phyloP scores from a whole-genome alignment of 2,888 invertebrate genomes.

The Cosmia trapezina region DNA sequence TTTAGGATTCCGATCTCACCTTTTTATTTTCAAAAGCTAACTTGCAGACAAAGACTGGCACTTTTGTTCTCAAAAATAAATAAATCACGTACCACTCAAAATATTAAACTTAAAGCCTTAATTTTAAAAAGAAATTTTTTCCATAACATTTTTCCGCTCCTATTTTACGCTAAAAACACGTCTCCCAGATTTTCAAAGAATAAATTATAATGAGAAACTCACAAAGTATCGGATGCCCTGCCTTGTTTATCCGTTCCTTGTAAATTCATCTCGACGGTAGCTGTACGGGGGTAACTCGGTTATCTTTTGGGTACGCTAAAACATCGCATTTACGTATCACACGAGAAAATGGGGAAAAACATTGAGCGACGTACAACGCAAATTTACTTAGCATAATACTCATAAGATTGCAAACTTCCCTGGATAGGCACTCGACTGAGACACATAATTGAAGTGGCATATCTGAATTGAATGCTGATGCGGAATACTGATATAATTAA shows the following conservation, averaged over 20 bases:
- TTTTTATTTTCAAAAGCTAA: background rate
- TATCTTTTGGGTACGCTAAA: slow-evolving; percentile 71
- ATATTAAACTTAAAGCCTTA: slow-evolving; percentile 33
- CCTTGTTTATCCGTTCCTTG: slow-evolving; percentile 59
- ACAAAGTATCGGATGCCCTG: slow-evolving; percentile 59
- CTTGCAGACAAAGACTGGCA: background rate
- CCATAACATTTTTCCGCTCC: slow-evolving; percentile 18
- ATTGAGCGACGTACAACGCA: slow-evolving; percentile 67
- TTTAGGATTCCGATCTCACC: background rate
- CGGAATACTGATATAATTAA: slow-evolving; percentile 39
- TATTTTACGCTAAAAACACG: slow-evolving; percentile 48
- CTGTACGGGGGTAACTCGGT: slow-evolving; percentile 69
- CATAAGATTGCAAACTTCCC: slow-evolving; percentile 70
- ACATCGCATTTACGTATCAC: slow-evolving; percentile 69
- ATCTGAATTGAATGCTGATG: slow-evolving; percentile 55
- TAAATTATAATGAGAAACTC: slow-evolving; percentile 62
- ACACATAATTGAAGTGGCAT: slow-evolving; percentile 57
- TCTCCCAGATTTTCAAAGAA: slow-evolving; percentile 58
- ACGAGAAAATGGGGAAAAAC: slow-evolving; percentile 66
- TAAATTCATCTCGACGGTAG: slow-evolving; percentile 64
- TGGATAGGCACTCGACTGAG: slow-evolving; percentile 63
- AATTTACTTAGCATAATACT: slow-evolving; percentile 72
- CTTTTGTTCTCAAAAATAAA: too few relatives aligned
- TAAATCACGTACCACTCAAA: slow-evolving; percentile 13
- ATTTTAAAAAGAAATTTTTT: slow-evolving; percentile 37